Conservation (phyloP, 2,888 invertebrate species). For the Metopia argyrocephala region DNA sequence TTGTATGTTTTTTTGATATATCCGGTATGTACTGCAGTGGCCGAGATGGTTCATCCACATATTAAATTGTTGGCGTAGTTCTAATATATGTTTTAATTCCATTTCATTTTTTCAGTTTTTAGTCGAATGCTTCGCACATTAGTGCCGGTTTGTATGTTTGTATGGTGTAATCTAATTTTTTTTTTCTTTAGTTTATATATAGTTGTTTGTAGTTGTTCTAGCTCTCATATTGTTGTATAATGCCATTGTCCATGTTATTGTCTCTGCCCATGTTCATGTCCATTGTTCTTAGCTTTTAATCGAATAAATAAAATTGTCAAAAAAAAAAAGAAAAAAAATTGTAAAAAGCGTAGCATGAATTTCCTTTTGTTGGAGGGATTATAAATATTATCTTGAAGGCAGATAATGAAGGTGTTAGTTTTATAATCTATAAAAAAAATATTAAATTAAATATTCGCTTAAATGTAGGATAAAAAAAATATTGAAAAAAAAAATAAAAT, state of each 20-base stretch:
- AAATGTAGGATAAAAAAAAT: neutral
- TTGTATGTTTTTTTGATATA: conserved; percentile 58
- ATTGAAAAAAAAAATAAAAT: neutral
- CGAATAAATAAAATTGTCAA: conserved; percentile 35
- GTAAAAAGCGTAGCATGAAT: conserved; percentile 18
- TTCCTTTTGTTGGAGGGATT: conserved; percentile 34
- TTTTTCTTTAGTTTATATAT: neutral
- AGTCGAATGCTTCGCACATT: conserved; percentile 56
- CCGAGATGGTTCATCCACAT: conserved; percentile 54
- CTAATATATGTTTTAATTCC: conserved; percentile 36
- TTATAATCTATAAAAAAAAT: neutral
- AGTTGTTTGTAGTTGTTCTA: neutral
- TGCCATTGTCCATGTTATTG: conserved; percentile 7
- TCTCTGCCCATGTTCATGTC: conserved; percentile 25
- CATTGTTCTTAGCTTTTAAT: conserved; percentile 18
- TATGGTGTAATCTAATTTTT: conserved; percentile 15
- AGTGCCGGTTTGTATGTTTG: neutral
- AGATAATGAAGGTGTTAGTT: conserved; percentile 24
- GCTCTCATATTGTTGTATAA: neutral
- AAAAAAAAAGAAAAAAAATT: neutral
- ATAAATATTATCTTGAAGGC: neutral
- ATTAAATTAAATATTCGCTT: neutral
- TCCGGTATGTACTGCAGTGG: conserved; percentile 63
- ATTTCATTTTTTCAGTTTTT: neutral
- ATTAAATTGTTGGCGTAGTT: conserved; percentile 62